phyloP scores from a whole-genome alignment of 2,113 vertebrate species.

The Microcebus tavaratra region DNA sequence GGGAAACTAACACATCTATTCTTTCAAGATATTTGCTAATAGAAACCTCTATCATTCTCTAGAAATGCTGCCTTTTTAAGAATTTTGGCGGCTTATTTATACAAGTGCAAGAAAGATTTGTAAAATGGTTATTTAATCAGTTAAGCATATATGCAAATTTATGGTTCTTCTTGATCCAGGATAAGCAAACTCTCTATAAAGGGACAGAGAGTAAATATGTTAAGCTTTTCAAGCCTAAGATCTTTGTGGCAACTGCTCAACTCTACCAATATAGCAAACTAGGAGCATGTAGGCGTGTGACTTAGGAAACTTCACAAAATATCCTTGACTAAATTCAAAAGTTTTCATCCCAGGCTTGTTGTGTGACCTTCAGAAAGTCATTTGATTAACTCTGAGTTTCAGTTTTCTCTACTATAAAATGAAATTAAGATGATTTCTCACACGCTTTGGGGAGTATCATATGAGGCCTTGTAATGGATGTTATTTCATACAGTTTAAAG shows the following conservation, averaged over 20 bases:
- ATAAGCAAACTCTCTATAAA: background rate
- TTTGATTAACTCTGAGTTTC: background rate
- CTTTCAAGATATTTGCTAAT: background rate
- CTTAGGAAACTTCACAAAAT: background rate
- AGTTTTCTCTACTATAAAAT: background rate
- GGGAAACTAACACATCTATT: background rate
- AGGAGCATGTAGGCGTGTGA: background rate
- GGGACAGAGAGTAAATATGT: background rate
- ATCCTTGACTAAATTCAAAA: background rate
- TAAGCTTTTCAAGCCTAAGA: background rate
- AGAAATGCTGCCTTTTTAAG: background rate
- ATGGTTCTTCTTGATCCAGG: background rate
- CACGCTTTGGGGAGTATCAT: background rate
- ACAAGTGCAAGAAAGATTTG: background rate
- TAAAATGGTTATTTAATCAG: background rate
- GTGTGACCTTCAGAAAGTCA: background rate
- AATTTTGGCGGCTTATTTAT: background rate
- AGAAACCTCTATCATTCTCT: background rate
- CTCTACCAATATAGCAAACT: background rate
- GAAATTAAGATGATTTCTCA: background rate
- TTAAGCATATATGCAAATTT: background rate
- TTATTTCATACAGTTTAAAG: background rate
- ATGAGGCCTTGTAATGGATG: background rate
- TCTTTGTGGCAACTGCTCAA: background rate
- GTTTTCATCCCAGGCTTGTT: background rate